Evolutionary conservation across 1,140 invertebrate species (phyloP), one percentile per base, ranked within the genome.

Genomic region (Papilio xuthus): DNA sequence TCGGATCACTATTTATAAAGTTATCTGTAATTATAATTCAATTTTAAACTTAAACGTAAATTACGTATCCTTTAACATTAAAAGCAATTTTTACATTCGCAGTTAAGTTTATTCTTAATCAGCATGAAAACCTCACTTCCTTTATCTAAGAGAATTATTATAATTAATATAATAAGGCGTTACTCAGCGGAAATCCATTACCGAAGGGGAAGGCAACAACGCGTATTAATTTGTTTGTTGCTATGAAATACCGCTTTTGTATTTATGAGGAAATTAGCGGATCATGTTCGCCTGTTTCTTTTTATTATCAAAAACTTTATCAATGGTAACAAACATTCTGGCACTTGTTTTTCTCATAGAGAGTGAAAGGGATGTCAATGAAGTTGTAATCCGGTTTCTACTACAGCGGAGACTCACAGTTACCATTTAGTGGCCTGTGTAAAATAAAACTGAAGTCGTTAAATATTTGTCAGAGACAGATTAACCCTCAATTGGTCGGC

Each of bases 401-500:
- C 2, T 32, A 32, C 32, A 32, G 6, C 6, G 32, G 32, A 32
- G 32, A 32, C 32, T 32, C 32, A 32, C 6, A 32, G 2, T 32
- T 32, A 32, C 32, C 32, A 32, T 32, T 50, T 50, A 50, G 20
- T 23, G 0, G 20, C 53, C 2, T 1, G 8, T 60, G 20, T 23
- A 60, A 60, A 32, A 63, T 63, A 63, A 32, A 63, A 32, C 60
- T 15, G 23, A 60, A 60, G 23, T 53, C 18, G 50, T 63, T 63
- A 41, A 71, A 37, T 23, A 42, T 42, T 71, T 20, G 69, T 71
- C 41, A 32, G 37, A 10, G 41, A 71, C 37, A 63, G 60, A 26
- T 71, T 71, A 41, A 71, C 69, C 69, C 69, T 7, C 69, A 71
- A 37, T 71, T 42, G 69, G 32, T 71, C 69, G 69, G 67, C 32